Evolutionary conservation across 2,113 vertebrate species (phyloP).

Genomic region (Calypte anna): DNA sequence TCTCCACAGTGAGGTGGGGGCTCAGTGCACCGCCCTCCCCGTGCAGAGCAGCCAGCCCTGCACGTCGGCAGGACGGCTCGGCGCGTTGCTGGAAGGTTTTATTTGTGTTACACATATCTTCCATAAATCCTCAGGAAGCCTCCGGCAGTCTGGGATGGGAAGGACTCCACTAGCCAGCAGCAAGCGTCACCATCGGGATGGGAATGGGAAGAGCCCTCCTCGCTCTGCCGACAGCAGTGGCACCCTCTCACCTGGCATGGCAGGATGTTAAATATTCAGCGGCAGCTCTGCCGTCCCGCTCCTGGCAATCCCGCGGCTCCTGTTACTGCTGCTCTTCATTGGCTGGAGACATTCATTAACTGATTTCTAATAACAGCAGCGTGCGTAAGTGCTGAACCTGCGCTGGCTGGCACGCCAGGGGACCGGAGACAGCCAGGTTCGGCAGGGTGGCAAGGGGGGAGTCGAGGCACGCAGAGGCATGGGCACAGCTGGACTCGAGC

Average conservation of each 20-base stretch:
- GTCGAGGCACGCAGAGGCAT: slow-evolving; percentile 7
- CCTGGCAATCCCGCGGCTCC: neutral
- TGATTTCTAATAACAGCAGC: slow-evolving; percentile 67
- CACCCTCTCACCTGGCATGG: neutral
- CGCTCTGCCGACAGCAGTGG: rapidly evolving
- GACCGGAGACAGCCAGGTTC: slow-evolving; percentile 36
- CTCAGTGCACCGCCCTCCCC: neutral
- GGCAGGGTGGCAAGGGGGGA: neutral
- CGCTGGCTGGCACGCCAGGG: slow-evolving; percentile 9
- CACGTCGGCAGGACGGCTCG: neutral
- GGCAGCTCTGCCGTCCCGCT: neutral
- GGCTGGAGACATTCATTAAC: slow-evolving; percentile 35
- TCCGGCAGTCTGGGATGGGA: neutral
- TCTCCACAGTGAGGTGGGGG: rapidly evolving
- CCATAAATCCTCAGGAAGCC: neutral
- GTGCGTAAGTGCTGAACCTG: slow-evolving; percentile 62
- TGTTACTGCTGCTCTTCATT: slow-evolving; percentile 18
- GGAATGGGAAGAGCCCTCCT: neutral
- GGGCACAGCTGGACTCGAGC: neutral
- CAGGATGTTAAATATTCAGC: slow-evolving; percentile 42
- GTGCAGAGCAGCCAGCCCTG: neutral
- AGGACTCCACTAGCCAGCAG: neutral
- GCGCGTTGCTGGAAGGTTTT: neutral
- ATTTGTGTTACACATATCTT: slow-evolving; percentile 41
- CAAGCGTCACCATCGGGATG: neutral